Evolutionary conservation across 2,888 invertebrate genomes (phyloP), one percentile per base, ranked within the genome.

Genomic region (Cephalotes varians): DNA sequence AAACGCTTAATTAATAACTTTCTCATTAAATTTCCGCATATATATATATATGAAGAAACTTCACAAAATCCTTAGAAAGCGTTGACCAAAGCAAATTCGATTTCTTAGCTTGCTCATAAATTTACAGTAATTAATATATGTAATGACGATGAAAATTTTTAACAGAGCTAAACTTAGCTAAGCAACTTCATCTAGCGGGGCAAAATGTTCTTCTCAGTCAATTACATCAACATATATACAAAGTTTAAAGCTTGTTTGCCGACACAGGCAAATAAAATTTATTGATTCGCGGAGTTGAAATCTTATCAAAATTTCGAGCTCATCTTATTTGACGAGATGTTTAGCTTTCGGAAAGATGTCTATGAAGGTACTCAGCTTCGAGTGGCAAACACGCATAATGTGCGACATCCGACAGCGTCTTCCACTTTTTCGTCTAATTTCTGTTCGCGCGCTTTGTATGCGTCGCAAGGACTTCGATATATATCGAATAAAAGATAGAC

Each of bases 351-450:
- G n/a, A 44, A 65, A 51, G 44, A 69, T 25, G 54, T 54, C 51
- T 67, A 12, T 34, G 15, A 56, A 77, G 21, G 12, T 71, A 54
- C 34, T 71, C 71, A 54, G 21, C 71, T 28, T 69, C 37, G 77
- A 77, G 56, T 56, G 40, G 71, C 56, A 77, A 77, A 77, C 54
- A 56, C 31, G 69, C 54, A 77, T 77, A 77, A 77, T 77, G 69
- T n/a, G 34, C 18, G 31, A 77, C 54, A 56, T 67, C 54, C 69
- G 69, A 69, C 77, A 56, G 21, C 71, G 21, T 77, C 77, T 44
- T 69, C 77, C 28, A 44, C 44, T 77, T 71, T 18, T 69, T 56
- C 67, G 51, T 51, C 31, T 31, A 77, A 34, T 69, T 79, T 79
- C 77, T 56, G 69, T 34, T 69, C 56, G 18, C 15, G 40, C 34